Base-by-base conservation (phyloP, 2,113 vertebrate genomes). In the Gasterosteus nipponicus region DNA sequence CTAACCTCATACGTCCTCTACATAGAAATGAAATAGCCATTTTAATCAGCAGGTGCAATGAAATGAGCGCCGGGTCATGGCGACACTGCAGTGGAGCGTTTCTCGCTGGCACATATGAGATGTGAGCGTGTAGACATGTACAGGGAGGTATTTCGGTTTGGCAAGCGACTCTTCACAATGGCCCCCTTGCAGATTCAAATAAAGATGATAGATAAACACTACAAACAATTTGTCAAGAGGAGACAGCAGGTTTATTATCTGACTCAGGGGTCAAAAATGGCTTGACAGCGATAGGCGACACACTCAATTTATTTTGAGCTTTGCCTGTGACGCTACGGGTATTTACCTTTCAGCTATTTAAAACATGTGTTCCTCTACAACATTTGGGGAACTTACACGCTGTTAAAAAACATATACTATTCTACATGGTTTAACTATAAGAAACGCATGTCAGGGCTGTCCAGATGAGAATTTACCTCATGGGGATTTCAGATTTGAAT, bases 31-130 rank as follows among this genome's bases (percentile, higher is more conserved):
- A 68, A 75, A 53, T 64, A 22, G 44, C 46, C 14, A 42, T 35
- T 75, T 73, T 69, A 59, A 49, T 66, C 39, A 15, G 26, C 56
- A 53, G 46, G 63, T 56, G 76, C 31, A 35, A 7, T 46, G 42
- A 54, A 77, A 69, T 46, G 33, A 67, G 49, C 18, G 12, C 1
- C 2, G 38, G n/a, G 47, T 31, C 38, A 1, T 3, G 1, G 54
- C 22, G 12, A 76, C 56, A 38, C 22, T 1, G 35, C 47, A 69
- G 41, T 47, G 5, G 22, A 22, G 15, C 38, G 53, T 22, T 49
- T 16, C 2, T 29, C 4, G 0, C 41, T 14, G 15, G 49, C 5
- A 11, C 19, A 47, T 14, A 16, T 38, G 44, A 26, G n/a, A 47
- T 14, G n/a, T 38, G 44, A 26, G 22, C 42, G 49, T 9, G 31